A percentile compares a stretch with the other conserved stretches of the same genome.
phyloP scores from a whole-genome alignment of 2,888 invertebrate species.

The Eilema griseolum region DNA sequence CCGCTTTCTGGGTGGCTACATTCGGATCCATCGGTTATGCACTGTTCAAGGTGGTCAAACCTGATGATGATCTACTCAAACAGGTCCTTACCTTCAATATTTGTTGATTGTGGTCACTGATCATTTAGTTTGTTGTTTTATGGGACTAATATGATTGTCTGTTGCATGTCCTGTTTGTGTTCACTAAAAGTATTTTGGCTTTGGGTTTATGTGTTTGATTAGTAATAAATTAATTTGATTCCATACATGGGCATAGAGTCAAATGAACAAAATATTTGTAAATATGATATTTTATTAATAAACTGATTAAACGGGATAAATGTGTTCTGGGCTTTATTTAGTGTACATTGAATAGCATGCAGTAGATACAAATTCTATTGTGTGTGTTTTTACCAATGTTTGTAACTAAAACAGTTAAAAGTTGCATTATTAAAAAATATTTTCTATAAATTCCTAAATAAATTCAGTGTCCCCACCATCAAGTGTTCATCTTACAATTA shows the following conservation, averaged over 20 bases:
- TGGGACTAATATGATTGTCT: slow-evolving; percentile 13
- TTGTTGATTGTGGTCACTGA: slow-evolving; percentile 59
- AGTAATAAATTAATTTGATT: neutral
- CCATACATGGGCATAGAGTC: neutral
- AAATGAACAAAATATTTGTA: neutral
- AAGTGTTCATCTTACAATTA: slow-evolving; percentile 28
- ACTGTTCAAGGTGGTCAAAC: slow-evolving; percentile 86
- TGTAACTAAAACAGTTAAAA: neutral
- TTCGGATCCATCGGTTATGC: slow-evolving; percentile 88
- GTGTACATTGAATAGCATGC: neutral
- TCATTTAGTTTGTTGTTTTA: slow-evolving; percentile 40
- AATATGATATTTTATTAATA: neutral
- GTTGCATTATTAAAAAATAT: neutral
- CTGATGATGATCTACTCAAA: slow-evolving; percentile 85
- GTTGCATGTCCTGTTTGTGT: slow-evolving; percentile 19
- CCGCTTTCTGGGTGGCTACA: slow-evolving; percentile 87
- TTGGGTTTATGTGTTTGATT: neutral
- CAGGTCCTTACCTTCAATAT: slow-evolving; percentile 75
- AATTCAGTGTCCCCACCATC: slow-evolving; percentile 29
- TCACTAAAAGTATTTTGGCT: slow-evolving; percentile 12
- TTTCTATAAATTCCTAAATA: neutral
- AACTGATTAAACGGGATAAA: neutral
- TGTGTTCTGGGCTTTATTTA: neutral
- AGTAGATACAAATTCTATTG: neutral
- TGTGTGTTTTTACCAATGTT: neutral